Conservation (phyloP, 2,797 vertebrate genomes). For the Syndactyla subalaris region DNA sequence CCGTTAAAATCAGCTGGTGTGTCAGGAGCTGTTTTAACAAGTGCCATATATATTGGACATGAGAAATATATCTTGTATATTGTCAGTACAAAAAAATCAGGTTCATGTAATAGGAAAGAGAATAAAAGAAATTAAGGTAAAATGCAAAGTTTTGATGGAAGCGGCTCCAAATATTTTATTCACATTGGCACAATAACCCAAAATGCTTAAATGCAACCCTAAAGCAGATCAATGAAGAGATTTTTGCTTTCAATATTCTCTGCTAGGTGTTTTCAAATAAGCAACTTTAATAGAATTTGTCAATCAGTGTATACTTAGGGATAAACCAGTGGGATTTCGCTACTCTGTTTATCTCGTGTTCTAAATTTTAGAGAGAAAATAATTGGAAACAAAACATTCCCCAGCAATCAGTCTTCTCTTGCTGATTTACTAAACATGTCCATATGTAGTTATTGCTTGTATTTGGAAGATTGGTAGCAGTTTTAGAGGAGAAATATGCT, state of each 20-base stretch:
- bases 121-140: neutral
- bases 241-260: constrained; percentile 25
- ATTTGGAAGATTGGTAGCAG: constrained; percentile 25
- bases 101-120: neutral
- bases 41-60: neutral
- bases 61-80: neutral
- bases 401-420: constrained; percentile 17
- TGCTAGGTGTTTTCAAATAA: constrained; percentile 46
- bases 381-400: constrained; percentile 45
- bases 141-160: neutral
- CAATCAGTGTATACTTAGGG: constrained; percentile 5
- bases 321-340: constrained; percentile 1
- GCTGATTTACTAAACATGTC: constrained; percentile 42
- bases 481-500: constrained; percentile 17
- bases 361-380: neutral
- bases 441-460: constrained; percentile 18
- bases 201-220: constrained; percentile 5
- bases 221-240: neutral
- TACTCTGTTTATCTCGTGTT: neutral
- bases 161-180: neutral
- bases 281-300: neutral
- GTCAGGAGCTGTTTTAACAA: constrained; percentile 41
- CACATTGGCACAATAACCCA: neutral
- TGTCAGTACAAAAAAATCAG: constrained; percentile 3
- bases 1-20: neutral